Conservation (phyloP, 1,140 invertebrate species). For the Leptinotarsa defecta region DNA sequence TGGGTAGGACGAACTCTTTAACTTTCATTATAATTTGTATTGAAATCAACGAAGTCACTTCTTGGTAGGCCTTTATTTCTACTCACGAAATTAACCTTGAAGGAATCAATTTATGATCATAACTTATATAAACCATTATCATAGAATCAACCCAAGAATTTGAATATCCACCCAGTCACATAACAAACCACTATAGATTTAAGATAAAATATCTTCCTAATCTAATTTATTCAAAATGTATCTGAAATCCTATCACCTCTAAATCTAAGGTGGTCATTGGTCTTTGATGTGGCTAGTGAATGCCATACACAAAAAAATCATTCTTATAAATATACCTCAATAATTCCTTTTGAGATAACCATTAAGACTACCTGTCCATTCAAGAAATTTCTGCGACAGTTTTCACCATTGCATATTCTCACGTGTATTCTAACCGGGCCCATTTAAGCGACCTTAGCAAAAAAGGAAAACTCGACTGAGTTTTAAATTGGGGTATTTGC, state of each 20-base stretch:
- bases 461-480: not conserved
- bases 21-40: too few species aligned
- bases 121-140: too few species aligned
- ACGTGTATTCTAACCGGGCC: slow-evolving; percentile 1
- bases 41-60: too few species aligned
- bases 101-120: too few species aligned
- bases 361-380: slow-evolving; percentile 17
- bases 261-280: not conserved
- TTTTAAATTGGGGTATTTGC: slow-evolving; percentile 18
- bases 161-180: not conserved
- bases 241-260: slow-evolving; percentile 11
- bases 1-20: too few species aligned
- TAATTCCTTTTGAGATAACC: not conserved
- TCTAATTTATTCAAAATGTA: slow-evolving; percentile 11
- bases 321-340: not conserved
- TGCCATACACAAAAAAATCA: not conserved
- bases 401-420: slow-evolving; percentile 26
- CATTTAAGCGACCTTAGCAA: slow-evolving; percentile 3
- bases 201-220: slow-evolving; percentile 14
- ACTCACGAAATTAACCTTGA: too few species aligned
- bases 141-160: not conserved
- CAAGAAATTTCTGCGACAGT: slow-evolving; percentile 7
- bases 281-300: not conserved
- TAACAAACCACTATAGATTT: not conserved
- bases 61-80: too few species aligned